Evolutionary conservation across 2,113 vertebrate genomes (phyloP).

Genomic region (Callocephalon fimbriatum): DNA sequence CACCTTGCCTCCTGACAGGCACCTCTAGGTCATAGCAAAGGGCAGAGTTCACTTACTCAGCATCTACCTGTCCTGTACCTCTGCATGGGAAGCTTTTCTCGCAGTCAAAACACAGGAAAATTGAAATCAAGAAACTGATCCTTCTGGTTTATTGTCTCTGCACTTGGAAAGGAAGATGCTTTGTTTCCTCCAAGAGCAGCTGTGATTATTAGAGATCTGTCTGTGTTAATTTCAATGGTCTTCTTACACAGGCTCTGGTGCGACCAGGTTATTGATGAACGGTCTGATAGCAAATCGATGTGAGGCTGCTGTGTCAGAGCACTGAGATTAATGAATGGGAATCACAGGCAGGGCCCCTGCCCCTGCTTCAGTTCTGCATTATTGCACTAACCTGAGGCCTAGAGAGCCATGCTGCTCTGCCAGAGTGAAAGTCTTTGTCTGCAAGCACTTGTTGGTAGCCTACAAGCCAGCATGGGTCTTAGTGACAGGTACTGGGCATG

Average conservation of each 20-base stretch:
- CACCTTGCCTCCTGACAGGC: background rate
- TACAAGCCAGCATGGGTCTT: background rate
- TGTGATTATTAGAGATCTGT: background rate
- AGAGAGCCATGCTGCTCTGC: background rate
- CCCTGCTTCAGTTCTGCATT: background rate
- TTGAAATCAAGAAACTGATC: rapidly evolving
- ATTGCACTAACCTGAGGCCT: background rate
- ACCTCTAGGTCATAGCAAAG: background rate
- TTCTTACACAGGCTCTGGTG: background rate
- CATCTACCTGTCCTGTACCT: background rate
- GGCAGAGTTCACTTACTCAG: background rate
- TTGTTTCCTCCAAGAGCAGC: background rate
- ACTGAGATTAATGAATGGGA: background rate
- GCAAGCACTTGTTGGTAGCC: background rate
- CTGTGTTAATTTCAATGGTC: background rate
- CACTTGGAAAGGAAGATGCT: background rate
- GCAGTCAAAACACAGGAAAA: background rate
- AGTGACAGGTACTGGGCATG: background rate
- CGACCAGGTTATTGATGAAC: background rate
- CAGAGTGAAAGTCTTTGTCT: background rate
- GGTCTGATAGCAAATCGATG: background rate
- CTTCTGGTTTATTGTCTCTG: background rate
- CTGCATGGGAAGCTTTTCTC: background rate
- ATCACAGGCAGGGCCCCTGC: background rate
- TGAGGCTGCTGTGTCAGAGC: background rate